Percentiles rank a stretch among this genome's conserved stretches.
Conservation (phyloP, 2,113 vertebrate genomes). For the Atrichornis clamosus region DNA sequence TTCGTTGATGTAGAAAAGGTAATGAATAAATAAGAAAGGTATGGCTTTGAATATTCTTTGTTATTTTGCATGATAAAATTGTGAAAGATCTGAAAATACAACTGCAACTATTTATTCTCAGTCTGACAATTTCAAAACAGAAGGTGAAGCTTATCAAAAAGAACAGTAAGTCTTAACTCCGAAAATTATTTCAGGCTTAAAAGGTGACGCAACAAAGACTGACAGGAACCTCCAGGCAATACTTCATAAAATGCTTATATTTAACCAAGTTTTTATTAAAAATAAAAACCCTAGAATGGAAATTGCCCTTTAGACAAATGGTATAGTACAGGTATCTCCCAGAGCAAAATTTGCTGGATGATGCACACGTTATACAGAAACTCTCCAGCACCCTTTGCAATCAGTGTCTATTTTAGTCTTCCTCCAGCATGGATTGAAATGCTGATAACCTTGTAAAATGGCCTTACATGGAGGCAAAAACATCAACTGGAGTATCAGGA, state of each 20-base stretch:
- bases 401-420: neutral
- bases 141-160: neutral
- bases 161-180: neutral
- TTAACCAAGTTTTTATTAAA: neutral
- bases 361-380: neutral
- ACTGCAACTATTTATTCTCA: neutral
- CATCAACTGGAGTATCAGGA: neutral
- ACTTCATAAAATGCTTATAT: neutral
- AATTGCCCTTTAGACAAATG: neutral
- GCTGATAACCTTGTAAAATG: neutral
- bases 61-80: neutral
- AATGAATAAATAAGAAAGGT: neutral
- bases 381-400: neutral
- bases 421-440: neutral
- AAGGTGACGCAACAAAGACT: neutral
- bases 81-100: neutral
- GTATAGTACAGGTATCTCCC: neutral
- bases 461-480: neutral
- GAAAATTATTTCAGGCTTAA: neutral
- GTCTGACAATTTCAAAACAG: neutral
- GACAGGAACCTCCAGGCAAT: neutral
- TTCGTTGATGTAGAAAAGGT: neutral
- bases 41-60: neutral
- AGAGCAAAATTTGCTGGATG: neutral
- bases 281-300: neutral